Conservation (phyloP, 2,113 vertebrate species). For the Aspidoscelis tigris region DNA sequence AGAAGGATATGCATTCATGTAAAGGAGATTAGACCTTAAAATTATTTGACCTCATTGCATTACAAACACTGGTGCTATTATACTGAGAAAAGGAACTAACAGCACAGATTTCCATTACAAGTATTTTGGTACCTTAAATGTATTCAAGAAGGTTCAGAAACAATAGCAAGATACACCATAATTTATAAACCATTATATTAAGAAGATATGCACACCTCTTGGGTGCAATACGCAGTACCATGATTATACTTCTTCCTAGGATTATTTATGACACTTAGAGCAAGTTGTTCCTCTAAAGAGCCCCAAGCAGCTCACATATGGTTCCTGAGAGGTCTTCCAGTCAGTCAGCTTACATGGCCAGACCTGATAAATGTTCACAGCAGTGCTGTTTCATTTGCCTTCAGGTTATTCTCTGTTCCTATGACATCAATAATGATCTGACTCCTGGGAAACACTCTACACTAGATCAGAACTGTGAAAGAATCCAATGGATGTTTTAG, state of each 20-base stretch:
- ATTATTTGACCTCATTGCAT: slow-evolving; percentile 23
- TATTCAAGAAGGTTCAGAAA: neutral
- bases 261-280: neutral
- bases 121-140: fast-evolving
- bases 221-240: neutral
- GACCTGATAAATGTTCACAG: neutral
- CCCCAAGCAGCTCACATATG: neutral
- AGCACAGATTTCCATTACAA: fast-evolving
- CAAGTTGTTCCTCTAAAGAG: neutral
- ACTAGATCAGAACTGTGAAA: too few species aligned
- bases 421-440: neutral
- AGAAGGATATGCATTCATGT: too few species aligned
- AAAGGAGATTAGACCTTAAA: neutral
- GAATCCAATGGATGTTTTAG: neutral
- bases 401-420: neutral
- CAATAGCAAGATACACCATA: neutral
- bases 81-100: neutral
- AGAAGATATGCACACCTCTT: neutral
- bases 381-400: slow-evolving; percentile 1
- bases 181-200: slow-evolving; percentile 1
- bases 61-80: slow-evolving; percentile 52
- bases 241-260: neutral
- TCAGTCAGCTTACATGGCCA: neutral
- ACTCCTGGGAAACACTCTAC: neutral
- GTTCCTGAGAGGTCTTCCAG: neutral